These are phyloP conservation scores for Peromyscus polionotus DNA, from an alignment of 2,113 vertebrate genomes.

Conservation along the genomic window DNA sequence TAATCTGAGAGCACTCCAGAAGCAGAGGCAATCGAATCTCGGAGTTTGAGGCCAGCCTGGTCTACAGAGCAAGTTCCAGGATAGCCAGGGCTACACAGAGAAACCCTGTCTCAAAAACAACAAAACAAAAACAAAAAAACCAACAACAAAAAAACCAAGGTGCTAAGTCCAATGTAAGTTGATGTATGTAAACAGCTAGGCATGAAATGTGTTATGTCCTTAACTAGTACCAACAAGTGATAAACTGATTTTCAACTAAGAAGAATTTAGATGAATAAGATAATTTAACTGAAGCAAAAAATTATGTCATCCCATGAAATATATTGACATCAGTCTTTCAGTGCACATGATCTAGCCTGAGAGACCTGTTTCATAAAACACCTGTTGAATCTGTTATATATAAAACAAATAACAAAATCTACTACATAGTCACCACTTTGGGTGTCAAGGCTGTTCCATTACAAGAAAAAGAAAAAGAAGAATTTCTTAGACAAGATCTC, in stretches of 20 bases:
- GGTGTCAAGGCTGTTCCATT: neutral
- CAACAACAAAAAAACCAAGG: too few species aligned
- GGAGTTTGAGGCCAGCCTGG: too few species aligned
- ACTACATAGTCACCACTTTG: constrained; percentile 4
- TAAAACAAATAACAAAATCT: neutral
- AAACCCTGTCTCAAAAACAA: too few species aligned
- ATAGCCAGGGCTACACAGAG: too few species aligned
- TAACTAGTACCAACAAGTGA: neutral
- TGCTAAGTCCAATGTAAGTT: neutral
- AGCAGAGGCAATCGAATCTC: too few species aligned
- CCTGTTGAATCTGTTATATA: neutral
- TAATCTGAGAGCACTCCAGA: too few species aligned
- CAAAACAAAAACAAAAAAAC: too few species aligned
- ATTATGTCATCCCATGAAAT: neutral
- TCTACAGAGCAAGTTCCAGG: too few species aligned
- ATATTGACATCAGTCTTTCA: neutral
- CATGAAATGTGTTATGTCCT: neutral
- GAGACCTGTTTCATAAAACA: neutral
- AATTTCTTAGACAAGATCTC: neutral
- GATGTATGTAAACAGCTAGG: neutral
- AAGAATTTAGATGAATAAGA: constrained; percentile 25
- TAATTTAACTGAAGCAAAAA: constrained; percentile 1
- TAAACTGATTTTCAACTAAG: neutral
- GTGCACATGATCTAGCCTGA: neutral
- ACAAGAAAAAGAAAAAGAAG: neutral